Evolutionary conservation across 2,888 invertebrate genomes (phyloP), one percentile per base, ranked within the genome.

Genomic region (Sepioteuthis lessoniana): DNA sequence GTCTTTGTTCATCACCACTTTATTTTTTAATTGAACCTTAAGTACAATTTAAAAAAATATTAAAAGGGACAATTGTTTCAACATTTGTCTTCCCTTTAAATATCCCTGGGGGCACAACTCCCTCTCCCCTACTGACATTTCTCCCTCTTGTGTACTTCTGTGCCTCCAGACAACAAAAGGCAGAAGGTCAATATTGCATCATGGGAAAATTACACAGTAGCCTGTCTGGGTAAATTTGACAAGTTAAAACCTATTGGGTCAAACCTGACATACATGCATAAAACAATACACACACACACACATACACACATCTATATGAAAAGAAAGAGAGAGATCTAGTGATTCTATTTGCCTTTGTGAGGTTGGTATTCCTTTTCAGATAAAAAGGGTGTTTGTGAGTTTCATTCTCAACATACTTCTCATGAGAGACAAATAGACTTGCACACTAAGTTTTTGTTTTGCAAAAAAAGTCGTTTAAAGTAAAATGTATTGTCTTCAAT

Each of bases 151-250:
- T 76, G 76, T 76, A 76, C 76, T 60, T 60, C 60, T 76, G n/a
- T 76, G 13, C 13, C 21, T 76, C 76, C 76, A 76, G 76, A 76
- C 76, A 76, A 76, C 76, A 76, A 76, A 76, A 76, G 76, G 76
- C n/a, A n/a, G n/a, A 76, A 76, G 76, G n/a, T 76, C 76, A 76
- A 76, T 76, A 76, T 76, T 76, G 76, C 76, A 76, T 76, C 76
- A 76, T 76, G 76, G n/a, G 76, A 76, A 76, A 76, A 76, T 76
- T 76, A 76, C 76, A 76, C 76, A 76, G 76, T 76, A n/a, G 16
- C 76, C n/a, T 76, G 76, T 76, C 76, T 76, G n/a, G 76, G 76
- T 76, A 76, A 76, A 76, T 76, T 76, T 76, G 76, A 76, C 76
- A n/a, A 76, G 76, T 76, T n/a, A n/a, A 76, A 76, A n/a, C n/a